Percentiles rank a stretch among this genome's conserved stretches.
Conservation (phyloP, 1,140 invertebrate genomes). For the Matsumurasca onukii region DNA sequence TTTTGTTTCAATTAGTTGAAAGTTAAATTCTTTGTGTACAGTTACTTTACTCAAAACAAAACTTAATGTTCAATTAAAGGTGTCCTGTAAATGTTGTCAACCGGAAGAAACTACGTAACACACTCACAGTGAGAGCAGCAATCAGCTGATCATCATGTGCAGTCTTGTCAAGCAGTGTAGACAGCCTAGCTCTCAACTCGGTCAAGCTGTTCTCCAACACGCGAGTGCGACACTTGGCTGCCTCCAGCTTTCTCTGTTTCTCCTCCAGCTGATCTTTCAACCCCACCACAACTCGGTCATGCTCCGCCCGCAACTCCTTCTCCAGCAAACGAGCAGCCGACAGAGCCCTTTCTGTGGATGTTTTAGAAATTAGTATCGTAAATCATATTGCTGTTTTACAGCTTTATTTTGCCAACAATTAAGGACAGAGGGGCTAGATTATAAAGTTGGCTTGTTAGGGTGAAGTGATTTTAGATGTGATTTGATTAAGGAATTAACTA, state of each 20-base stretch:
- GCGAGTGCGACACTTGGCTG: slow-evolving; percentile 54
- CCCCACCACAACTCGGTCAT: slow-evolving; percentile 53
- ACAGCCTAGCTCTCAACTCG: slow-evolving; percentile 51
- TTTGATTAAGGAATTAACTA: too few species aligned
- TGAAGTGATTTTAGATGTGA: too few species aligned
- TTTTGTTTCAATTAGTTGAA: neutral
- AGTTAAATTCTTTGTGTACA: neutral
- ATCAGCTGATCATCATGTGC: slow-evolving; percentile 58
- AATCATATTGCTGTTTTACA: too few species aligned
- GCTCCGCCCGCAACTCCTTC: slow-evolving; percentile 54
- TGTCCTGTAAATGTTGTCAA: neutral
- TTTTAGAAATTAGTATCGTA: too few species aligned
- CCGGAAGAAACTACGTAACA: neutral
- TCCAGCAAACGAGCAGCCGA: slow-evolving; percentile 53
- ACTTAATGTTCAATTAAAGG: neutral
- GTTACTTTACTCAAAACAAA: neutral
- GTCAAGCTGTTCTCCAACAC: slow-evolving; percentile 57
- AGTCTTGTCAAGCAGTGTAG: slow-evolving; percentile 55
- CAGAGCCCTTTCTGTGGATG: slow-evolving; percentile 16
- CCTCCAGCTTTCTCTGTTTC: slow-evolving; percentile 58
- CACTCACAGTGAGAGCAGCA: slow-evolving; percentile 48
- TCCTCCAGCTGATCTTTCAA: slow-evolving; percentile 48
- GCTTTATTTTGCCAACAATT: too few species aligned
- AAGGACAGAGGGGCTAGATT: too few species aligned
- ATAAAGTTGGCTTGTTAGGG: too few species aligned